Percentiles rank a stretch among this genome's conserved stretches.
Evolutionary conservation across 2,888 invertebrate species (phyloP).

Genomic region (Heterodera filipjevi): DNA sequence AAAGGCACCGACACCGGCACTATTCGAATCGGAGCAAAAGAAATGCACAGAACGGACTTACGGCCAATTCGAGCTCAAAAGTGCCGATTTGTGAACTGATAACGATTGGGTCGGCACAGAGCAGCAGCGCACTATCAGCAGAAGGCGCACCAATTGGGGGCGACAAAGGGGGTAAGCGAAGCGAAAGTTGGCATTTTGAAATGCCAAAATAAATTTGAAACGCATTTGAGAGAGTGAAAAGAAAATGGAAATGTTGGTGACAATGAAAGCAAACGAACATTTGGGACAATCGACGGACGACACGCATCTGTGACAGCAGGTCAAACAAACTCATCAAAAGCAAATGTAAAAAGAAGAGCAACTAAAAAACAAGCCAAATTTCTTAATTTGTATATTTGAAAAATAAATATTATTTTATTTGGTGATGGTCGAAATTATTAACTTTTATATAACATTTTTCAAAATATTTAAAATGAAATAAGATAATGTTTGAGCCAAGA

Average conservation of each 20-base stretch:
- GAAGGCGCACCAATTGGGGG: not conserved
- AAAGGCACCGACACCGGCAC: not conserved
- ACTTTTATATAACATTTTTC: too few relatives aligned
- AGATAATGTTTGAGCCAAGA: too few relatives aligned
- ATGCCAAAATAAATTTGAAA: not conserved
- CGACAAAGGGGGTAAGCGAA: not conserved
- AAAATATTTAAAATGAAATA: too few relatives aligned
- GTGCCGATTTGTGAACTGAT: not conserved
- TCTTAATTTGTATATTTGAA: too few relatives aligned
- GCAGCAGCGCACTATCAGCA: not conserved
- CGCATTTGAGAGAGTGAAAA: not conserved
- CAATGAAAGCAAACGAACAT: slow-evolving; percentile 2
- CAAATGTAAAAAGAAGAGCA: too few relatives aligned
- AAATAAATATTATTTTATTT: too few relatives aligned
- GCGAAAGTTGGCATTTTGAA: too few relatives aligned
- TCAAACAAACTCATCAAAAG: too few relatives aligned
- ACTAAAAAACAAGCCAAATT: too few relatives aligned
- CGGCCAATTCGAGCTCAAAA: not conserved
- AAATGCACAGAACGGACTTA: not conserved
- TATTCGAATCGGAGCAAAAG: not conserved
- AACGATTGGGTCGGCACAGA: not conserved
- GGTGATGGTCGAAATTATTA: too few relatives aligned
- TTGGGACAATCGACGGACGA: slow-evolving; percentile 4
- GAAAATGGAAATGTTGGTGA: not conserved
- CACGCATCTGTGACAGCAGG: slow-evolving; percentile 3